Percentiles rank a stretch among this genome's conserved stretches.
These are phyloP conservation scores for Psammodynastes pulverulentus DNA, from an alignment of 2,113 vertebrate species.

Conservation along the genomic window DNA sequence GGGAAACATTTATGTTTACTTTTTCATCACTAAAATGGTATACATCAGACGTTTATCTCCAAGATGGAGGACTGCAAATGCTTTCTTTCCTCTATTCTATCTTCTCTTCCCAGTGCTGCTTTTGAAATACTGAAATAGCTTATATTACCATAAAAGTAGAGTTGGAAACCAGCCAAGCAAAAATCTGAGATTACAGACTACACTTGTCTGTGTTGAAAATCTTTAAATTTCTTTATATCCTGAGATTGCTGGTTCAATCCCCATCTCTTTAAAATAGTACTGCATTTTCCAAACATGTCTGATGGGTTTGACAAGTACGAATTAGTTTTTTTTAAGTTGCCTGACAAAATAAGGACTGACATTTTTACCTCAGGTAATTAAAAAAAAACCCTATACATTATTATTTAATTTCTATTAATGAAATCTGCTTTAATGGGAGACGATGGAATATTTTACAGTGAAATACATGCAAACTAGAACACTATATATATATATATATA, in stretches of 20 bases:
- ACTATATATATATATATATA: too few relatives aligned
- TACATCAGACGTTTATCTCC: background rate
- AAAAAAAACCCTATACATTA: background rate
- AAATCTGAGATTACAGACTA: fast-evolving
- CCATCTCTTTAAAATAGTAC: background rate
- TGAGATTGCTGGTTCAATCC: background rate
- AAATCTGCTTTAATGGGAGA: background rate
- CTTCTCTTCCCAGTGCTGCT: background rate
- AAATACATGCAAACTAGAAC: background rate
- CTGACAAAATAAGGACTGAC: background rate
- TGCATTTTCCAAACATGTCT: background rate
- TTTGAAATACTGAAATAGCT: background rate
- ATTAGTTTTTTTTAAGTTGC: background rate
- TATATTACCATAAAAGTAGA: background rate
- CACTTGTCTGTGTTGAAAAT: background rate
- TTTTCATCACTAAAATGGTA: background rate
- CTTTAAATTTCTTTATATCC: background rate
- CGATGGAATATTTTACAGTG: background rate
- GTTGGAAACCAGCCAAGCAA: background rate
- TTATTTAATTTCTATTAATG: background rate
- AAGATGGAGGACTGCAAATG: background rate
- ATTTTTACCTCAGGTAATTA: background rate
- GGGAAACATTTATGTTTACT: background rate
- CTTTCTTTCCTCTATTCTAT: background rate
- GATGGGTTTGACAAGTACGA: background rate